Evolutionary conservation across 2,797 vertebrate species (phyloP), one percentile per base, ranked within the genome.

Genomic region (Neoniphon sammara): DNA sequence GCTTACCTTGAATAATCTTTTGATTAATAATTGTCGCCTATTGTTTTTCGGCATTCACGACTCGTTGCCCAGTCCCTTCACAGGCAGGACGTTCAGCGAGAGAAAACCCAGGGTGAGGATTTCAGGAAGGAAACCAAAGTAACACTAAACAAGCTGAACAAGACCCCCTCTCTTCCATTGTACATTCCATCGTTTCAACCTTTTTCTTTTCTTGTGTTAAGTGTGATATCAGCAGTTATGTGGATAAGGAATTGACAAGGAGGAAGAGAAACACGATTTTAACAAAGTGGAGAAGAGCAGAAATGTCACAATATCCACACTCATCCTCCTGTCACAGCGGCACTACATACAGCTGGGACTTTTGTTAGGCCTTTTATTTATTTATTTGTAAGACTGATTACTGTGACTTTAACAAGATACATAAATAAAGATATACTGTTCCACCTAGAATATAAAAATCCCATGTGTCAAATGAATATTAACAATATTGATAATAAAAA

Each of bases 111-210:
- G 52, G 23, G 34, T 31, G 62, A 73, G 64, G 75, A 66, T 74
- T 75, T 85, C 64, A 91, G 86, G 88, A 91, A 88, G 91, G 90
- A 92, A 93, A 87, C 77, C 57, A 72, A 70, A 66, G 64, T 50
- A 62, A 47, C 36, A 81, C 61, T 71, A 65, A 83, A 78, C 25
- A 27, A 27, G 25, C 25, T 27, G 25, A 27, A 27, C 80, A 85
- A 88, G 55, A 15, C 67, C 62, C 66, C 73, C 66, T 73, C 74
- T 70, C 73, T 62, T 27, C 72, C 58, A 49, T 46, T 61, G 60
- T 63, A 50, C 21, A 42, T 44, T 76, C 34, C 30, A 18, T 69
- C 46, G 39, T 17, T 69, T 55, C 20, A 34, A 54, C 44, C 30
- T 53, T 58, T 23, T n/a, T 27, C 15, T 34, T 67, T 30, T 46